Percentiles rank a stretch among this genome's conserved stretches.
These are phyloP conservation scores for Sitophilus oryzae DNA, from an alignment of 1,140 invertebrate species.

Conservation along the genomic window DNA sequence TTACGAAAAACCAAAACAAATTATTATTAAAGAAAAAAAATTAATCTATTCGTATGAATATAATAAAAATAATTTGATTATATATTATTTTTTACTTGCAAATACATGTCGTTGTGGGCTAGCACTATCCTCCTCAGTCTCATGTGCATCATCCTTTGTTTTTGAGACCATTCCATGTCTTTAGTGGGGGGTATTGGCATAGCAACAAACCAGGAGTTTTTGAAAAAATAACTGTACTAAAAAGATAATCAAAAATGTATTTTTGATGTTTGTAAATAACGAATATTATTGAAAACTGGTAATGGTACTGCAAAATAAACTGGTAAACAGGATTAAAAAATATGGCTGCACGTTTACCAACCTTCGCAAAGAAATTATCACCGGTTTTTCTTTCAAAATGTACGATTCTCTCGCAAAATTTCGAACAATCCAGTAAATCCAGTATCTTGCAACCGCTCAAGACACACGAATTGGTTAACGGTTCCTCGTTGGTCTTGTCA, in stretches of 20 bases:
- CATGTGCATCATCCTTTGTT: conserved; percentile 36
- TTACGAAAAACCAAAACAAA: background rate
- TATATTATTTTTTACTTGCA: conserved; percentile 15
- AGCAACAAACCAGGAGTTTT: conserved; percentile 34
- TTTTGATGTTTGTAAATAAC: no score
- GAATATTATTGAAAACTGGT: no score
- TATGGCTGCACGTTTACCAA: background rate
- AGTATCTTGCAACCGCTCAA: conserved; percentile 34
- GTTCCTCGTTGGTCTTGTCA: conserved; percentile 33
- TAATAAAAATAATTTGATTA: no score
- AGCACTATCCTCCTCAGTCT: conserved; percentile 32
- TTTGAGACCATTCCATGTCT: conserved; percentile 27
- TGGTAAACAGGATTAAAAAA: no score
- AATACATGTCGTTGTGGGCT: conserved; percentile 35
- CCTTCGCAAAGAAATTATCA: conserved; percentile 14
- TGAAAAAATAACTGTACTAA: conserved; percentile 33
- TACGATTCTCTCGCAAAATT: conserved; percentile 20
- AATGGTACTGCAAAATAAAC: no score
- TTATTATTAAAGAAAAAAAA: background rate
- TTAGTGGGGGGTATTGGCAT: conserved; percentile 23
- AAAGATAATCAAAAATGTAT: no score
- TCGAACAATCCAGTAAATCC: conserved; percentile 34
- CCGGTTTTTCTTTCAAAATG: conserved; percentile 18
- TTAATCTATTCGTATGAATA: background rate
- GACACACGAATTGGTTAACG: conserved; percentile 16